phyloP scores from a whole-genome alignment of 2,888 invertebrate genomes.

The Trichopria drosophilae region DNA sequence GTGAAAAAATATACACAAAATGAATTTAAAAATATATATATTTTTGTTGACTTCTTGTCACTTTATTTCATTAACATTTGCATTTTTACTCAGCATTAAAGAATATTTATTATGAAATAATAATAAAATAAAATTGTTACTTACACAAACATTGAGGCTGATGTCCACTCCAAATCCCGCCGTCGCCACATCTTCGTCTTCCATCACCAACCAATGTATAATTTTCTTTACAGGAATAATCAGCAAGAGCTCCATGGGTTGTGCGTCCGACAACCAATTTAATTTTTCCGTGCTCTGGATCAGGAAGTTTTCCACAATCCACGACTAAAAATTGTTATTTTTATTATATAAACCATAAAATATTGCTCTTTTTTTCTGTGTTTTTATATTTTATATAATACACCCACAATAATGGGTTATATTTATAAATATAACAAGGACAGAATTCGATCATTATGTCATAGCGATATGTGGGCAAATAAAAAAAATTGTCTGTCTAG shows the following conservation, averaged over 20 bases:
- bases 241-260: conserved; percentile 75
- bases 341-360: no score
- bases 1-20: no score
- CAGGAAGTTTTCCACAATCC: conserved; percentile 73
- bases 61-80: no score
- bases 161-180: conserved; percentile 76
- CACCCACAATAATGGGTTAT: conserved; percentile 1
- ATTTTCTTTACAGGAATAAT: conserved; percentile 80
- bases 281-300: conserved; percentile 75
- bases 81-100: no score
- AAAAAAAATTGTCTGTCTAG: no score
- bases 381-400: conserved; percentile 1
- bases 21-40: no score
- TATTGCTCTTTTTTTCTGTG: not conserved
- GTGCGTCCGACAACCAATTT: conserved; percentile 71
- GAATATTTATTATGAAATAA: no score
- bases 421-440: conserved; percentile 1
- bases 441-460: not conserved
- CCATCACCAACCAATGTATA: conserved; percentile 80
- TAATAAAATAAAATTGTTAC: conserved; percentile 36
- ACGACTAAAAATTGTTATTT: conserved; percentile 66
- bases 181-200: conserved; percentile 72
- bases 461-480: no score
- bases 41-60: no score
- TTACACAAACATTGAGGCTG: conserved; percentile 77